Evolutionary conservation across 2,113 vertebrate genomes (phyloP).

Genomic region (Neopipo cinnamomea): DNA sequence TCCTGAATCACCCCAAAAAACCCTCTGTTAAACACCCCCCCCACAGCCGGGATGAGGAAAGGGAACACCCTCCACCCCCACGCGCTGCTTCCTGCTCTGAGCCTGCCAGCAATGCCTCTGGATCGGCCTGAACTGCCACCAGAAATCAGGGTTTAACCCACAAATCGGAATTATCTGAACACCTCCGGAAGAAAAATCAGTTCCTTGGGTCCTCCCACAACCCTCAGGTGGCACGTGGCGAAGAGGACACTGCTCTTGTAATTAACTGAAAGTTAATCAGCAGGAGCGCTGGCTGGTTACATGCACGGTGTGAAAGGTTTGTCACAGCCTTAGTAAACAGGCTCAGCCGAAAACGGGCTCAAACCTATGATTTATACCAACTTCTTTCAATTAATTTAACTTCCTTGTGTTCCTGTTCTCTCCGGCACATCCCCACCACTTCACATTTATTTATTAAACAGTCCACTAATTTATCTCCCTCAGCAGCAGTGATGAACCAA

Average conservation of each 20-base stretch:
- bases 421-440: neutral
- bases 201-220: neutral
- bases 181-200: neutral
- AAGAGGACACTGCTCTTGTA: neutral
- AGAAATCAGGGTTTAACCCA: neutral
- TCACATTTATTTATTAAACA: neutral
- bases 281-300: neutral
- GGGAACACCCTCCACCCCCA: neutral
- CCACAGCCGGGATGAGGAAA: neutral
- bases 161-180: neutral
- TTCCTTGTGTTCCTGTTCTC: neutral
- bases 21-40: neutral
- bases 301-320: accelerated
- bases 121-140: neutral
- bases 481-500: neutral
- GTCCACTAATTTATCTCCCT: too few relatives aligned
- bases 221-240: neutral
- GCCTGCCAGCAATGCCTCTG: neutral
- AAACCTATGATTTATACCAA: neutral
- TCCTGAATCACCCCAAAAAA: neutral
- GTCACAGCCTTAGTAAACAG: neutral
- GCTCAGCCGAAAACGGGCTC: neutral
- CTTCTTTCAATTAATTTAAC: neutral
- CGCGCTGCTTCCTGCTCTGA: accelerated
- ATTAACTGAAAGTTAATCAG: neutral